phyloP scores from a whole-genome alignment of 2,113 vertebrate genomes.

The Xiphophorus hellerii region DNA sequence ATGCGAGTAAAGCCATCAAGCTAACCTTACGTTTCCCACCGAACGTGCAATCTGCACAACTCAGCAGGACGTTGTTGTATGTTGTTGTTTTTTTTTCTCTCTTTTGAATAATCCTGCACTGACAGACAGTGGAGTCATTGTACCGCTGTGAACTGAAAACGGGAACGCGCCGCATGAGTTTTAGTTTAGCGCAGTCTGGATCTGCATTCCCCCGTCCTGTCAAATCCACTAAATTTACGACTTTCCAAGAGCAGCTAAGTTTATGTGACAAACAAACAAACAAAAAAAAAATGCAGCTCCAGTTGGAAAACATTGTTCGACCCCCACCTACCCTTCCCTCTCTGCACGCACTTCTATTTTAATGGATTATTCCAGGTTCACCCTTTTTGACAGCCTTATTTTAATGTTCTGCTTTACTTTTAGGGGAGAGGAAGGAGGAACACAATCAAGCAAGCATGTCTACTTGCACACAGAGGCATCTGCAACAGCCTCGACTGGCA shows the following conservation, averaged over 20 bases:
- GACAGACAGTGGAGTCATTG: conserved; percentile 6
- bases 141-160: conserved; percentile 4
- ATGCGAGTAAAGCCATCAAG: neutral
- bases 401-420: conserved; percentile 4
- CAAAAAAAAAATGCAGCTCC: neutral
- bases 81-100: neutral
- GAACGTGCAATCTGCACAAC: neutral
- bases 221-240: conserved; percentile 7
- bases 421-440: neutral
- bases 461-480: neutral
- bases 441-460: neutral
- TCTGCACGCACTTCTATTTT: conserved; percentile 12
- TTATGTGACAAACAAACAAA: conserved; percentile 10
- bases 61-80: neutral
- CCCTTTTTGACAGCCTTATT: conserved; percentile 7
- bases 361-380: conserved; percentile 19
- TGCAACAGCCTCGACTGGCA: neutral
- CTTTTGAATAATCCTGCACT: conserved; percentile 25
- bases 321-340: neutral
- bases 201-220: conserved; percentile 1
- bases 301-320: neutral
- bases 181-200: conserved; percentile 16
- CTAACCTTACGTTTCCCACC: conserved; percentile 21
- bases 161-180: conserved; percentile 22
- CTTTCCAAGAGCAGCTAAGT: conserved; percentile 7